phyloP scores from a whole-genome alignment of 2,797 vertebrate species.

The Dermochelys coriacea region DNA sequence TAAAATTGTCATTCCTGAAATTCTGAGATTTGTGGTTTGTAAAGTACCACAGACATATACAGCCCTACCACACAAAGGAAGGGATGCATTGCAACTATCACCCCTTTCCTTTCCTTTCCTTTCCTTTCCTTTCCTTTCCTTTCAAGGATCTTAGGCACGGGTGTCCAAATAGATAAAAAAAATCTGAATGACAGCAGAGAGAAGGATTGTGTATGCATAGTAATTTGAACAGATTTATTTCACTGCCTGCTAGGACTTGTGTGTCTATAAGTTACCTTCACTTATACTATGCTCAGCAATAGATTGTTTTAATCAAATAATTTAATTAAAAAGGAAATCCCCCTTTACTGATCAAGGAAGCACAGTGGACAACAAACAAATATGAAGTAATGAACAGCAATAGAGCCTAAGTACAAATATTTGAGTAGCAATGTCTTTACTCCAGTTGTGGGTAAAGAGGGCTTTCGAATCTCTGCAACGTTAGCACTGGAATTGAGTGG shows the following conservation, averaged over 20 bases:
- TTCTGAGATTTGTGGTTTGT: background rate
- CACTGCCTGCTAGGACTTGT: background rate
- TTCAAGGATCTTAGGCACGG: background rate
- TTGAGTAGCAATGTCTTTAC: background rate
- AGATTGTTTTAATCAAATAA: background rate
- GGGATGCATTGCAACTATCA: background rate
- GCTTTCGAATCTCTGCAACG: background rate
- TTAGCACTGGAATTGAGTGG: background rate
- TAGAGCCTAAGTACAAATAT: background rate
- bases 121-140: background rate
- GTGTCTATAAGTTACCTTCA: background rate
- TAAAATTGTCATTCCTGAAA: background rate
- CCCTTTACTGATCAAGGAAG: background rate
- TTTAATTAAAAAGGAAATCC: background rate
- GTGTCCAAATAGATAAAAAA: background rate
- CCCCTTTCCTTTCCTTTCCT: background rate
- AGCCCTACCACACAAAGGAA: background rate
- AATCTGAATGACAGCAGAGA: background rate
- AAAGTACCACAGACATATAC: background rate
- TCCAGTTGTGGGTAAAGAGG: background rate
- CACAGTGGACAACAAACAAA: background rate
- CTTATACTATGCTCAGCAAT: background rate
- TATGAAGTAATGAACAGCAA: background rate
- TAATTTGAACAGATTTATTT: background rate
- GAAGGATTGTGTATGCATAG: background rate